Conservation (phyloP, 2,113 vertebrate genomes). For the Taxidea taxus region DNA sequence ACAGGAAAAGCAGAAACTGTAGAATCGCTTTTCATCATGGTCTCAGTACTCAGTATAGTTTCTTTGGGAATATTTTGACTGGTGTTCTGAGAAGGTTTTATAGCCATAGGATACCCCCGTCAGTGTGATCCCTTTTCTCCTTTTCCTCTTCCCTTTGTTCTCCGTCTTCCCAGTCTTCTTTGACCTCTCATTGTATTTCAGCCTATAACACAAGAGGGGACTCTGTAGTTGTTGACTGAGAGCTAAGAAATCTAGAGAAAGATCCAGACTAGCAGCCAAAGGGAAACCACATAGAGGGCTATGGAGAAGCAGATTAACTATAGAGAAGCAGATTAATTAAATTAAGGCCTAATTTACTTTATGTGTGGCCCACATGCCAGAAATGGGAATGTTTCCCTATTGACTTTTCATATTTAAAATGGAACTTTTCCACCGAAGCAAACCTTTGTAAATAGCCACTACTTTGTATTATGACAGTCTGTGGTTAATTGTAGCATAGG, state of each 20-base stretch:
- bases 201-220: neutral
- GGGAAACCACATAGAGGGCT: neutral
- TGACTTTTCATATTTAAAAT: neutral
- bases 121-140: neutral
- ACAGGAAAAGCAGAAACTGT: neutral
- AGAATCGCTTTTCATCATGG: neutral
- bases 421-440: neutral
- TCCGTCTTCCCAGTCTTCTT: neutral
- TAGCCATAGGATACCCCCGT: neutral
- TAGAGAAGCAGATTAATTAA: neutral
- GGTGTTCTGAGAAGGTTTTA: slow-evolving; percentile 6
- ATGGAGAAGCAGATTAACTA: neutral
- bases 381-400: neutral
- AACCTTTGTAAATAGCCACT: neutral
- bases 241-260: neutral
- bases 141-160: neutral
- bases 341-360: neutral
- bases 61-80: slow-evolving; percentile 29
- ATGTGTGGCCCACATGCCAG: neutral
- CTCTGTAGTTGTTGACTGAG: neutral
- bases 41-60: neutral
- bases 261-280: neutral
- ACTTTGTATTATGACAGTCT: slow-evolving; percentile 6
- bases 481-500: neutral
- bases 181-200: neutral